Evolutionary conservation across 1,140 invertebrate species (phyloP), one percentile per base, ranked within the genome.

Genomic region (Dinothrombium tinctorium): DNA sequence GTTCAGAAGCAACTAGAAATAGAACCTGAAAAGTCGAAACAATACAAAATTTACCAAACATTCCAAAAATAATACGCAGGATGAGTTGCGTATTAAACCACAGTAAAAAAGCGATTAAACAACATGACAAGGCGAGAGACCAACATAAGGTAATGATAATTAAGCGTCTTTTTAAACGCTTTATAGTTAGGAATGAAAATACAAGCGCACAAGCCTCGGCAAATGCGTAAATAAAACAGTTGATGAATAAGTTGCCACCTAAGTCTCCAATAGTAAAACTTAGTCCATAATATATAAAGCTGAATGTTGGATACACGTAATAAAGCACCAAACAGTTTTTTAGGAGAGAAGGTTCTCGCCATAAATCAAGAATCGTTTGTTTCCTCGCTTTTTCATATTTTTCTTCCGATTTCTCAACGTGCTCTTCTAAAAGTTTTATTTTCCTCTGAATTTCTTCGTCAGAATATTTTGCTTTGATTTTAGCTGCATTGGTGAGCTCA

Each of bases 11-110:
- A 53, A 74, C 78, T 31, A 82, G 65, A 50, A 80, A 82, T 23
- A 81, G 68, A 1, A 75, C 69, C 21, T 71, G 74, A 52, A 76
- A 83, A n/a, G n/a, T n/a, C 0, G 74, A 68, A 0, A 77, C 78
- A 38, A 81, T 79, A 12, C 73, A 72, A 48, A 83, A 61, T 60
- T 83, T 83, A 6, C 74, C 77, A 32, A 75, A 54, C 74, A 83
- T 80, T 7, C 74, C 73, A 31, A 73, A 64, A 6, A 65, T 60
- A 4, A 76, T 65, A 0, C 67, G 31, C 6, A 22, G 5, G 12
- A 2, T 36, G n/a, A n/a, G n/a, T 12, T 19, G 20, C 5, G 12
- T 17, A 8, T 12, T n/a, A 1, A 22, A 22, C 5, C 19, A 36
- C 3, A 36, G 19, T 22, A 36, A 36, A 7, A 36, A 36, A 1